Base-by-base conservation (phyloP, 2,797 vertebrate genomes). In the Melanotaenia nigrans region DNA sequence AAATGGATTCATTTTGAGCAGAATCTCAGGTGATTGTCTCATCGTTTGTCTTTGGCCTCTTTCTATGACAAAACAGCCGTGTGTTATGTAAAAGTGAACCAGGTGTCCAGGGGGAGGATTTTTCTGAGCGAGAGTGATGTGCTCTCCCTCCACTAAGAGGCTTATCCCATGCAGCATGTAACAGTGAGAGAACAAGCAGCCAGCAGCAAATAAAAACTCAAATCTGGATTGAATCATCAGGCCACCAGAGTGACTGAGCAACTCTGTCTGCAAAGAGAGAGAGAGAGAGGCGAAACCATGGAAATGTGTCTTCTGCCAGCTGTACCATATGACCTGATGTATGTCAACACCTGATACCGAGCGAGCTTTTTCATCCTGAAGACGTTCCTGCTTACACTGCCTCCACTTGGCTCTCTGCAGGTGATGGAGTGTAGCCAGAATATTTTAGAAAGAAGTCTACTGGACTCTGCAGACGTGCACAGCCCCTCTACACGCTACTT, bases 201-300 rank as follows among this genome's bases (percentile, higher is more conserved):
- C 73, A 53, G 42, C 22, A 3, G 68, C 42, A 0, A 73, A 75
- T 79, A 55, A 30, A 74, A 79, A 81, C 81, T 79, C 77, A 71
- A 63, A 87, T 82, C 84, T 85, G 81, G 79, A 82, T 30, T 73
- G 65, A 83, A 70, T 79, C 88, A 81, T 77, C 70, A 59, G 78
- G 65, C 60, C 73, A 65, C 42, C 25, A 3, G 71, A 60, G 71
- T 18, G 53, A 70, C 0, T 42, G 54, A 73, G 78, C 75, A 56
- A 24, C 65, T 57, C 68, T 64, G 49, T 61, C 53, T 73, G 69
- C 28, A 68, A 6, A 65, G 40, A 59, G 36, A 14, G 11, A 68
- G 24, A 54, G 65, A 62, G 53, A 20, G 35, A 16, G 51, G 3
- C 25, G 65, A 72, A 78, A 83, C 70, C 78, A 79, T 65, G 69